Evolutionary conservation across 1,140 invertebrate species (phyloP), one percentile per base, ranked within the genome.

Genomic region (Laupala kohalensis): DNA sequence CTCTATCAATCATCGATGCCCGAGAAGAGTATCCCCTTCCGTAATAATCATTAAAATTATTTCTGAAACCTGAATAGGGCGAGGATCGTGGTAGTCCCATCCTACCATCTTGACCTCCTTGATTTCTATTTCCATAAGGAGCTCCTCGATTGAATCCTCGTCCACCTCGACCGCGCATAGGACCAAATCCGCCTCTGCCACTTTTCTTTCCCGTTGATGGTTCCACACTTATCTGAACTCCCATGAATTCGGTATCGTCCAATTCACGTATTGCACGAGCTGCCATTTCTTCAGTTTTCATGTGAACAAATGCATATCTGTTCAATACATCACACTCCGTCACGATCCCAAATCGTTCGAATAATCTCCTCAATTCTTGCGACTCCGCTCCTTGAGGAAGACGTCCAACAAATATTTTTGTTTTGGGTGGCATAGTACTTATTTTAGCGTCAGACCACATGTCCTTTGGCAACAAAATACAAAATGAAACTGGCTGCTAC

Each of bases 271-370:
- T 90, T 3, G 89, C 89, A 71, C 86, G 85, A 23, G 84, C 80
- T 1, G 90, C 89, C 80, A 90, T 85, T 25, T 89, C 87, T 72
- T 85, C 82, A 23, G 87, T 87, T 76, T 89, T 86, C 85, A 92
- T 85, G 79, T 92, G 90, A 12, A 91, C 86, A 78, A 91, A 91
- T 5, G 89, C 90, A 79, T 88, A 91, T 29, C 86, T 81, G 77
- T 90, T 90, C 78, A 90, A 87, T 62, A 91, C 87, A 77, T 91
- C 89, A 79, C 89, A 90, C 81, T 91, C 89, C 65, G 87, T 88
- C 0, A 91, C 89, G 12, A 83, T 81, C 27, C 89, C 90, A 78
- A 87, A 90, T 24, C 86, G 84, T 73, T 88, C 85, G 78, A 91
- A 91, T 19, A 90, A 80, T 73, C 84, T 84, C 29, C 87, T 80